These are phyloP conservation scores for Trichoplusia ni DNA, from an alignment of 1,140 invertebrate genomes.

Conservation along the genomic window DNA sequence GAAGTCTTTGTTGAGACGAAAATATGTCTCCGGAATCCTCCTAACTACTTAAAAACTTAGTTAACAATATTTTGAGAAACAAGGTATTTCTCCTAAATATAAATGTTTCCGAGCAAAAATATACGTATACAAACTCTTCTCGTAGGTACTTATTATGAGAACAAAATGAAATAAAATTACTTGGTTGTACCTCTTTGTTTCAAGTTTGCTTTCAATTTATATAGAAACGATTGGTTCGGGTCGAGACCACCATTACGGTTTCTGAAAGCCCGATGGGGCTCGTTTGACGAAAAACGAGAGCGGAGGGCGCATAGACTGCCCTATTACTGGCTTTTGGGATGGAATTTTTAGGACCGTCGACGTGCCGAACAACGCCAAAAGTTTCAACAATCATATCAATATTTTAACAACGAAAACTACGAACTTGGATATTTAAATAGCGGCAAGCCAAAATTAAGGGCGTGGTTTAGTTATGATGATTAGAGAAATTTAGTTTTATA, in stretches of 20 bases:
- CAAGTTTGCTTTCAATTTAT: constrained; percentile 28
- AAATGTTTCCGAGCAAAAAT: too few relatives aligned
- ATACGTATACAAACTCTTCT: too few relatives aligned
- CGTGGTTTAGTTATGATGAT: too few relatives aligned
- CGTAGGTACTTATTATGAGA: too few relatives aligned
- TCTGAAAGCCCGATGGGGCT: constrained; percentile 50
- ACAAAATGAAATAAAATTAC: constrained; percentile 4
- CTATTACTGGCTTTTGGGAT: constrained; percentile 25
- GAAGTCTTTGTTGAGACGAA: neutral
- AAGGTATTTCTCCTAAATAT: too few relatives aligned
- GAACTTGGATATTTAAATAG: neutral
- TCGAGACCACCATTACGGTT: constrained; percentile 32
- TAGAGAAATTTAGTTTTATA: too few relatives aligned
- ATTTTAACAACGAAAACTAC: neutral
- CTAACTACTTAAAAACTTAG: constrained; percentile 11
- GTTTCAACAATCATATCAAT: neutral
- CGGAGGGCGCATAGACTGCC: constrained; percentile 5
- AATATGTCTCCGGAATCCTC: constrained; percentile 7
- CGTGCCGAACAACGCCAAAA: neutral
- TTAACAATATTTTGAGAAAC: neutral
- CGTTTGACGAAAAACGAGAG: constrained; percentile 58
- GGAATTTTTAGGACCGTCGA: constrained; percentile 15
- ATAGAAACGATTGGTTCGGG: constrained; percentile 25
- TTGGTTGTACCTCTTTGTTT: constrained; percentile 20
- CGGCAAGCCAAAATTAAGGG: neutral